Base-by-base conservation (phyloP, 2,113 vertebrate genomes). In the Forbesichthys agassizii region DNA sequence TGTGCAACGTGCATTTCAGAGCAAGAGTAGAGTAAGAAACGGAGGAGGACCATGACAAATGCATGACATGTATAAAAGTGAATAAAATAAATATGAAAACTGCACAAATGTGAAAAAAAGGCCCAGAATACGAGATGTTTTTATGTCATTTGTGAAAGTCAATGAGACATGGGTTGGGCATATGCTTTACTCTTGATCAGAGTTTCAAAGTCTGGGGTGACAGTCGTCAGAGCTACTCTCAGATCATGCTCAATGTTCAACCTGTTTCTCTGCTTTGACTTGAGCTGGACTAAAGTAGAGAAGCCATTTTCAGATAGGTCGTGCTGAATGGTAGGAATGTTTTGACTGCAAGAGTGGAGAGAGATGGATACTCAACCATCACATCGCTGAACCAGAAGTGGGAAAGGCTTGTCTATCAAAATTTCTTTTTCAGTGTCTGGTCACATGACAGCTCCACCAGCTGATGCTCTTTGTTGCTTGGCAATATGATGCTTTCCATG, bases 371-470 rank as follows among this genome's bases (percentile, higher is more conserved):
- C 36, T 64, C 16, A 36, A 9, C 13, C 16, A 64, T 64, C 42
- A 47, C 36, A 57, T 52, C 16, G n/a, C 16, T 47, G 52, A 61
- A 58, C 53, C 52, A 71, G 65, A 61, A 61, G 14, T 61, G 42
- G 6, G 36, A 6, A n/a, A 47, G 60, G 60, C 16, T 65, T 64
- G 56, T 55, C 48, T 68, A 57, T 0, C 5, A 5, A 11, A 59
- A 69, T 68, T 12, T 68, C 42, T 36, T 75, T 72, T 80, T 68
- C 58, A 71, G 54, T 0, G 3, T 75, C 7, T 7, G 27, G 11
- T 64, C 67, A 75, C 56, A 56, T 69, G 72, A 55, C 5, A 62
- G 73, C 61, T 72, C 71, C 57, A 79, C 63, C 62, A 70, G 59
- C 66, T 74, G 66, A 69, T 8, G 4, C 14, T 52, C 61, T 76